Evolutionary conservation across 2,888 invertebrate species (phyloP), one percentile per base, ranked within the genome.

Genomic region (Aspidiotus rigidus): DNA sequence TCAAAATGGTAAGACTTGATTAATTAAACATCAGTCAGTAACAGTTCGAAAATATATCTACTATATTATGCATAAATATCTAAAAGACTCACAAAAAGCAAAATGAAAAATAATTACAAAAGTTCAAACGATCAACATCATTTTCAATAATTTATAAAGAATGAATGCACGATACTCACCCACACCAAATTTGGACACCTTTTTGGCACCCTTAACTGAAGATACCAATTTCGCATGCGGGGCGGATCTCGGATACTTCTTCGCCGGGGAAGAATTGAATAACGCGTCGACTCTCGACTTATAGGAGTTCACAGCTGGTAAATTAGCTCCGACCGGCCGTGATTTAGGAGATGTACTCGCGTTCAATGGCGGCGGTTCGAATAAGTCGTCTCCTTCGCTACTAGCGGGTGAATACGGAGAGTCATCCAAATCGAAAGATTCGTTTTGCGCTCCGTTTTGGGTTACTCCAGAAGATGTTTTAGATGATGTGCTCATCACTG

Each of bases 311-410:
- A 66, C 59, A 15, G 66, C 66, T 40, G 66, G 66, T 42, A 66
- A 44, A 28, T 44, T 56, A 15, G 66, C 55, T 28, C 55, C 55
- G 8, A 55, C 41, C 44, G 57, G 42, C 17, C 66, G 62, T 39
- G 53, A 41, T 40, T 55, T 69, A 57, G 73, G 64, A 70, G 72
- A 64, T 16, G 81, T 77, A 8, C 16, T 55, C 41, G 59, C 66
- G 44, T 57, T 57, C 42, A 66, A n/a, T 41, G 69, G 69, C 39
- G 89, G 90, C 64, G 91, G 91, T 78, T 88, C 88, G 79, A 92
- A 92, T 73, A 92, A 82, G 77, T 92, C 91, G 75, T 91, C 90
- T 77, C 89, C 90, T 78, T 92, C 88, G 75, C 87, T 88, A n/a
- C 90, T 90, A 60, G 89, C 91, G 0, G 92, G 92, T 62, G 91